These are phyloP conservation scores for Cherax quadricarinatus DNA, from an alignment of 1,140 invertebrate genomes.

Conservation along the genomic window DNA sequence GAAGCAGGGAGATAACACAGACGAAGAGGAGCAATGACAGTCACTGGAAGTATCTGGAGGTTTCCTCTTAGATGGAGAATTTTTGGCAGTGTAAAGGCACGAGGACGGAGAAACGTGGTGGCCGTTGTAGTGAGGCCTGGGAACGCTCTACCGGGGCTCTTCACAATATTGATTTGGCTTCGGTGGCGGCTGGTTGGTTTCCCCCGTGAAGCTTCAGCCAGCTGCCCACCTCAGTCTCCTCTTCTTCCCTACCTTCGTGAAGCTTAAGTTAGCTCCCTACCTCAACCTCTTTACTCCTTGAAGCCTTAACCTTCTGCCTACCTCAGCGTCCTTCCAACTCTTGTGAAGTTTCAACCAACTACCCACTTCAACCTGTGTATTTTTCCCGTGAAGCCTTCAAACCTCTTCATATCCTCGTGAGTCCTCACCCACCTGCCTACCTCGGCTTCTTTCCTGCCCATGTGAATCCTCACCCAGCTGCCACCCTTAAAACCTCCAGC, in stretches of 20 bases:
- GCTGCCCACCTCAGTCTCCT: not conserved
- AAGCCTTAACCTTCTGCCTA: no score
- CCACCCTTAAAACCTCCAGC: not conserved
- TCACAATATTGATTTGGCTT: slow-evolving; percentile 45
- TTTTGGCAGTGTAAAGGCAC: not conserved
- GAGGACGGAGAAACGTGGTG: not conserved
- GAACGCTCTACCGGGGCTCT: slow-evolving; percentile 27
- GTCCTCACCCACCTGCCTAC: no score
- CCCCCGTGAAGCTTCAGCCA: not conserved
- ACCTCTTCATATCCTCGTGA: no score
- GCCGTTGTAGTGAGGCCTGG: not conserved
- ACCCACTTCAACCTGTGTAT: no score
- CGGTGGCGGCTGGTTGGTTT: slow-evolving; percentile 23
- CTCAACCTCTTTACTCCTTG: not conserved
- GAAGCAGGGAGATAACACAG: not conserved
- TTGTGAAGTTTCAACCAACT: no score
- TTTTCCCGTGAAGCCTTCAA: no score
- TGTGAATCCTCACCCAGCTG: no score
- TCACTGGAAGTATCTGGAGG: not conserved
- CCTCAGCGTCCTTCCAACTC: no score
- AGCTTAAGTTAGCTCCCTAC: not conserved
- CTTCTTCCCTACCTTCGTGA: not conserved
- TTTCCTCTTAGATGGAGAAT: not conserved
- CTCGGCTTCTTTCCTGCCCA: no score
- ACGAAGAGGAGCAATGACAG: not conserved